A percentile compares a stretch with the other conserved stretches of the same genome.
Evolutionary conservation across 2,113 vertebrate species (phyloP).

Genomic region (Vulpes vulpes): DNA sequence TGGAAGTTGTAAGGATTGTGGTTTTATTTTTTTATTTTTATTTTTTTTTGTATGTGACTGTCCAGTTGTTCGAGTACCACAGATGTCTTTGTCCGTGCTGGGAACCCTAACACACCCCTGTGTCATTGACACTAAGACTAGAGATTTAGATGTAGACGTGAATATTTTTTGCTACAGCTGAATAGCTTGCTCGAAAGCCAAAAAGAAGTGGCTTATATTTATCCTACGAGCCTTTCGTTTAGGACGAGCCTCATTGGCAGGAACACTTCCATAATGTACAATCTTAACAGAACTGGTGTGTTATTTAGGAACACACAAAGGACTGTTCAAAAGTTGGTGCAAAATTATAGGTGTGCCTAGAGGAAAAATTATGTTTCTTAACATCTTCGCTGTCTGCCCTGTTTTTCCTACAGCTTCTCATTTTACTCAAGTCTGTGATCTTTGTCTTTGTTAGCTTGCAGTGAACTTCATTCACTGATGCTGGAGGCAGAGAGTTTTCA

Average conservation of each 20-base stretch:
- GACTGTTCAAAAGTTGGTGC: not conserved
- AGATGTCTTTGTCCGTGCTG: not conserved
- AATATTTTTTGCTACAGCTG: conserved; percentile 30
- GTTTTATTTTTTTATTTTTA: not conserved
- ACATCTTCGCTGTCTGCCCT: not conserved
- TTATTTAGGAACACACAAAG: conserved; percentile 33
- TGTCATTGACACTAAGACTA: not conserved
- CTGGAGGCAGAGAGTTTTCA: not conserved
- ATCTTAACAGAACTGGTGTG: not conserved
- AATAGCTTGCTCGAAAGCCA: not conserved
- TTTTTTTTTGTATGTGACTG: not conserved
- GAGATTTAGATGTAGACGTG: not conserved
- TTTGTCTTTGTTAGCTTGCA: not conserved
- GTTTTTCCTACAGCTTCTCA: not conserved
- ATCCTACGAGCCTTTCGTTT: not conserved
- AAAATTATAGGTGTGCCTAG: not conserved
- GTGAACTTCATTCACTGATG: conserved; percentile 27
- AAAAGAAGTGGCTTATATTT: not conserved
- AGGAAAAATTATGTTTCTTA: conserved; percentile 12
- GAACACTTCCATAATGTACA: not conserved
- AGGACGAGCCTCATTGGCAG: not conserved
- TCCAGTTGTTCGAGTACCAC: not conserved
- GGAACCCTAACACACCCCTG: not conserved
- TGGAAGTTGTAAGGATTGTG: not conserved
- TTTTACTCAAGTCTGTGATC: conserved; percentile 11